Evolutionary conservation across 2,113 vertebrate species (phyloP).

Genomic region (Accipiter cooperii): DNA sequence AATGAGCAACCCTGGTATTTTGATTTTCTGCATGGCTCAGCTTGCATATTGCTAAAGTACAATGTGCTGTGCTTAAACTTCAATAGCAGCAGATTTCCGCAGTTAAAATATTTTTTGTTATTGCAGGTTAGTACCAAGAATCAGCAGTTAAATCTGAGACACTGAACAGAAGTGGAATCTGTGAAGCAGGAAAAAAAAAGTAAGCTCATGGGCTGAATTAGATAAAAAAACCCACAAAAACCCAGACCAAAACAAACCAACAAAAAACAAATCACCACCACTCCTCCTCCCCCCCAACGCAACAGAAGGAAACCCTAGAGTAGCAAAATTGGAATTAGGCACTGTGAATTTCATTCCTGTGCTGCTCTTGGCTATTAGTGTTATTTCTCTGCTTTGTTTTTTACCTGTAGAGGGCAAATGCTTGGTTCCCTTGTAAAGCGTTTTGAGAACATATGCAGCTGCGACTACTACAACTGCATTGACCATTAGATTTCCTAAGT

Average conservation of each 20-base stretch:
- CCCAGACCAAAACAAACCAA: neutral
- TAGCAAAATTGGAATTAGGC: neutral
- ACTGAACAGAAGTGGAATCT: neutral
- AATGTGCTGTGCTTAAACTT: neutral
- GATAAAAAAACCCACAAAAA: neutral
- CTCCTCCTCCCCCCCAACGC: accelerated
- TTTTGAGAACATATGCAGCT: neutral
- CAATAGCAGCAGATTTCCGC: neutral
- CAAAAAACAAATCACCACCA: neutral
- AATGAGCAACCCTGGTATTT: neutral
- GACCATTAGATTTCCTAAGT: neutral
- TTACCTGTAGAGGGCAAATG: neutral
- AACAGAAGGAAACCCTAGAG: neutral
- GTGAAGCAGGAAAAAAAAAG: neutral
- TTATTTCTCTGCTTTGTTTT: neutral
- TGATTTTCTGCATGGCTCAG: neutral
- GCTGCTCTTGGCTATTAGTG: neutral
- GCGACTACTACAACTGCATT: neutral
- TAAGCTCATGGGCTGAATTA: neutral
- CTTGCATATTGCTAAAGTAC: neutral
- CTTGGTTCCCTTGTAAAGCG: neutral
- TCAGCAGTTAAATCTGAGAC: neutral
- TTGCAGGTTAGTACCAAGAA: neutral
- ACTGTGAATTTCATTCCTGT: neutral
- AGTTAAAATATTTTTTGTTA: neutral